Conservation (phyloP, 2,888 invertebrate genomes). For the Cantharis lateralis region DNA sequence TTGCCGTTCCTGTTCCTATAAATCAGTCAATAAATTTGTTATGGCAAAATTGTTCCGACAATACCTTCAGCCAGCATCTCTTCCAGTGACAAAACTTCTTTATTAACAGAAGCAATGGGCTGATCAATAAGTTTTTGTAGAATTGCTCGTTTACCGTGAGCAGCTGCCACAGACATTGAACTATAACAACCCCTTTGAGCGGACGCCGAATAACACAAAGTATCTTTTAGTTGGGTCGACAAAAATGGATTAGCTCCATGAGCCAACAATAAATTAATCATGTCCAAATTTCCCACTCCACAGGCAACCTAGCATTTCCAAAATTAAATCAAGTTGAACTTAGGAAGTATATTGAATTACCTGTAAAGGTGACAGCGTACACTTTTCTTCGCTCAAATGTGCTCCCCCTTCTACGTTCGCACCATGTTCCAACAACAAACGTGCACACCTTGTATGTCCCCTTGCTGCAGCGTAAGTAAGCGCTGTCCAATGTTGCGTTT, state of each 20-base stretch:
- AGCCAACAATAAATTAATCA: slow-evolving; percentile 77
- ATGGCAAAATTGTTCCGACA: not conserved
- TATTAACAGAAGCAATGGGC: slow-evolving; percentile 67
- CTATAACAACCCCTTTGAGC: slow-evolving; percentile 87
- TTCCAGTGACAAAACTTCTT: slow-evolving; percentile 81
- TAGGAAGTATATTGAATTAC: slow-evolving; percentile 50
- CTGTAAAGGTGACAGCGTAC: slow-evolving; percentile 87
- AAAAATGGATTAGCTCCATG: slow-evolving; percentile 89
- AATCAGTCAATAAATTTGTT: not conserved
- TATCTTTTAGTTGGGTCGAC: slow-evolving; percentile 81
- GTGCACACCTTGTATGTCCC: slow-evolving; percentile 58
- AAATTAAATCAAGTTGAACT: not conserved
- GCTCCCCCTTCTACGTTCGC: slow-evolving; percentile 88
- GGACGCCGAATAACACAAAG: slow-evolving; percentile 83
- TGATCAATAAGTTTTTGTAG: slow-evolving; percentile 79
- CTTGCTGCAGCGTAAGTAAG: slow-evolving; percentile 80
- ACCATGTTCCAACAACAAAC: slow-evolving; percentile 76
- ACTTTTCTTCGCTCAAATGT: slow-evolving; percentile 79
- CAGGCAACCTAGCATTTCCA: slow-evolving; percentile 66
- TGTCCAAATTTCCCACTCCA: slow-evolving; percentile 78
- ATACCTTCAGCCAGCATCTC: slow-evolving; percentile 90
- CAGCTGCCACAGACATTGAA: slow-evolving; percentile 87
- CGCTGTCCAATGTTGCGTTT: slow-evolving; percentile 85
- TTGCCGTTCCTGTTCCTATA: slow-evolving; percentile 33
- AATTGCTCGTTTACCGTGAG: slow-evolving; percentile 81